These are phyloP conservation scores for Monarcha castaneiventris DNA, from an alignment of 2,113 vertebrate species.

Conservation along the genomic window DNA sequence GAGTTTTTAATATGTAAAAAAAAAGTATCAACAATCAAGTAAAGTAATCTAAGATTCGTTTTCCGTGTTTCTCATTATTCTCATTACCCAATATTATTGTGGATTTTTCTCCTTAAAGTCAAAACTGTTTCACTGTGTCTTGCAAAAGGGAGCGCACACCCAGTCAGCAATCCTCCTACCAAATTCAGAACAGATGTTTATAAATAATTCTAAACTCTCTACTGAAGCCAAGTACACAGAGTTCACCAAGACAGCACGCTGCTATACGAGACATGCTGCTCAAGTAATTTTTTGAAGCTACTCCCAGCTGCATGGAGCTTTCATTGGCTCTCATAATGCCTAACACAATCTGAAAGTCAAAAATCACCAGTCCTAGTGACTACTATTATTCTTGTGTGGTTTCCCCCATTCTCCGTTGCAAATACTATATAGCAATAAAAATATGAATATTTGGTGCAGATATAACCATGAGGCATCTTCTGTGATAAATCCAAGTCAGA, in stretches of 20 bases:
- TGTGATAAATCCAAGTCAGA: neutral
- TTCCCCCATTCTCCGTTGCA: neutral
- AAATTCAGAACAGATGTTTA: conserved; percentile 60
- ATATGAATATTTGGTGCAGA: neutral
- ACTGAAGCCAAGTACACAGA: conserved; percentile 40
- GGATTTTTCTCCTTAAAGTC: neutral
- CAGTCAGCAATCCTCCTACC: neutral
- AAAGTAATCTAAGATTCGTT: neutral
- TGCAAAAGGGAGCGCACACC: neutral
- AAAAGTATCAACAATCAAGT: neutral
- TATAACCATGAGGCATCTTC: neutral
- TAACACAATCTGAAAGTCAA: neutral
- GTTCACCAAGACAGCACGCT: neutral
- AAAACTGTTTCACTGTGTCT: neutral
- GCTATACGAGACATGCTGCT: neutral
- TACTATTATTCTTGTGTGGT: neutral
- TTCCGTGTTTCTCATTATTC: neutral
- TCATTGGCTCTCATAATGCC: neutral
- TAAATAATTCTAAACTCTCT: conserved; percentile 7
- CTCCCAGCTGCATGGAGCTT: neutral
- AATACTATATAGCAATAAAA: neutral
- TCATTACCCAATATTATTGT: neutral
- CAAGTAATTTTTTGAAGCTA: neutral
- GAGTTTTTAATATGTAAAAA: neutral
- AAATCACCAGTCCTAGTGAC: neutral